Conservation (phyloP, 2,888 invertebrate species). For the Ectemnius lituratus region DNA sequence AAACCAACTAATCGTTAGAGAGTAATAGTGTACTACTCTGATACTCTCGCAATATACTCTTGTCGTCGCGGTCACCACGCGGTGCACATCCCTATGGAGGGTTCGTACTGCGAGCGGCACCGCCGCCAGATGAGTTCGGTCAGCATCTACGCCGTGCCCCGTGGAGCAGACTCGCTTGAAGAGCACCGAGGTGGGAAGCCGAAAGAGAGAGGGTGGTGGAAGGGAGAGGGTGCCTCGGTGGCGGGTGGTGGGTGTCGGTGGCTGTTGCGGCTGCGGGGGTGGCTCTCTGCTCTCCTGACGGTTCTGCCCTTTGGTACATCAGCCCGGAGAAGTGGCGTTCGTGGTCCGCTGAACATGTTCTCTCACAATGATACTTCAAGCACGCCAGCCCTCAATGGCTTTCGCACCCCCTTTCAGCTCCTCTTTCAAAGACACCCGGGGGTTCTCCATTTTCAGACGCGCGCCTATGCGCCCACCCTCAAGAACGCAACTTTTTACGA, state of each 20-base stretch:
- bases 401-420: neutral
- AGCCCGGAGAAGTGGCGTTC: conserved; percentile 7
- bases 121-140: conserved; percentile 14
- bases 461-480: too few relatives aligned
- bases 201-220: conserved; percentile 7
- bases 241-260: conserved; percentile 11
- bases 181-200: conserved; percentile 8
- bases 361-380: neutral
- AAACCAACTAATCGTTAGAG: too few relatives aligned
- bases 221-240: conserved; percentile 7
- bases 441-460: too few relatives aligned
- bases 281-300: conserved; percentile 7
- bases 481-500: too few relatives aligned
- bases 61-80: conserved; percentile 7
- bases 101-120: conserved; percentile 12
- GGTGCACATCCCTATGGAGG: neutral
- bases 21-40: neutral
- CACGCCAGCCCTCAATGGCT: neutral
- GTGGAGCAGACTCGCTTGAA: conserved; percentile 1
- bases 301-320: conserved; percentile 8
- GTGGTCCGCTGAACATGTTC: conserved; percentile 1
- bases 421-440: too few relatives aligned
- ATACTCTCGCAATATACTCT: too few relatives aligned
- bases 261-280: conserved; percentile 7
- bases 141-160: conserved; percentile 18